These are phyloP conservation scores for Narcine bancroftii DNA, from an alignment of 2,113 vertebrate genomes.

Conservation along the genomic window DNA sequence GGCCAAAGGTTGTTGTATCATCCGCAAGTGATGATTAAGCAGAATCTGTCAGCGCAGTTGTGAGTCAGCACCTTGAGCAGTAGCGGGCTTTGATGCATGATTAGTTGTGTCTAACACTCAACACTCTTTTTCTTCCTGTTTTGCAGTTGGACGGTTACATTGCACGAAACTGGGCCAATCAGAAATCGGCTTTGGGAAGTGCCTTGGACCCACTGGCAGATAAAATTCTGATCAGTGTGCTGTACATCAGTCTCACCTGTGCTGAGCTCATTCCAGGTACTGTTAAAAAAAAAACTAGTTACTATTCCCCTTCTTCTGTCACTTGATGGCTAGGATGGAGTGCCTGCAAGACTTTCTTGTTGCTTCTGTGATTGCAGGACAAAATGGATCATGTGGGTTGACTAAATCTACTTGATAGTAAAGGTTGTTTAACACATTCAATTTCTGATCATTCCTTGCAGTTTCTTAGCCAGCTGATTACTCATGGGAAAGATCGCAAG, in stretches of 20 bases:
- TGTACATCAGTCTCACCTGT: conserved; percentile 88
- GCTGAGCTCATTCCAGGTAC: conserved; percentile 92
- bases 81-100: background rate
- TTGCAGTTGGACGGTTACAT: conserved; percentile 91
- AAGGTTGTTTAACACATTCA: background rate
- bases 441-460: background rate
- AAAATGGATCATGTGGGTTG: background rate
- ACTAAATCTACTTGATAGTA: background rate
- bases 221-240: conserved; percentile 93
- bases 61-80: too few species aligned
- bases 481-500: background rate
- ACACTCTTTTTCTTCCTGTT: background rate
- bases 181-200: conserved; percentile 92
- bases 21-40: too few species aligned
- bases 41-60: too few species aligned
- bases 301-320: background rate
- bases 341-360: background rate
- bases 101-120: background rate
- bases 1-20: too few species aligned
- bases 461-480: background rate
- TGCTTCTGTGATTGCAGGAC: background rate
- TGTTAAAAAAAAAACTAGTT: background rate
- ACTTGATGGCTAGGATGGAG: background rate
- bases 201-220: conserved; percentile 94
- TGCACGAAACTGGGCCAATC: conserved; percentile 89